A percentile compares a stretch with the other conserved stretches of the same genome.
These are phyloP conservation scores for Paratilapia polleni DNA, from an alignment of 2,113 vertebrate genomes.

Conservation along the genomic window DNA sequence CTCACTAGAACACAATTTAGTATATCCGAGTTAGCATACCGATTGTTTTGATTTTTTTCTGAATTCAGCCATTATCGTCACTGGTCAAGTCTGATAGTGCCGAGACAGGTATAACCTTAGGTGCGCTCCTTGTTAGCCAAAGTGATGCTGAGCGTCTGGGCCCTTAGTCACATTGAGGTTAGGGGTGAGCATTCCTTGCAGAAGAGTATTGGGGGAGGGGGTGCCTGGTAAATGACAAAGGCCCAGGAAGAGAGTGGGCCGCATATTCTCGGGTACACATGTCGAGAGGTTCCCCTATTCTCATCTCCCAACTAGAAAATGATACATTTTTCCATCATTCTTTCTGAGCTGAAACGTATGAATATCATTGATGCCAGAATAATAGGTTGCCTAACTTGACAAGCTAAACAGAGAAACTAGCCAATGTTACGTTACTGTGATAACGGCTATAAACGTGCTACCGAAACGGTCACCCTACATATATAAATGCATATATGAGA, in stretches of 20 bases:
- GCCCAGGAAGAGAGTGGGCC: constrained; percentile 79
- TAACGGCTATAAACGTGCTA: constrained; percentile 5
- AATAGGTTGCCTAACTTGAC: constrained; percentile 23
- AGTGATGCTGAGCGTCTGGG: constrained; percentile 52
- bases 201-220: constrained; percentile 80
- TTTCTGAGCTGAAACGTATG: neutral
- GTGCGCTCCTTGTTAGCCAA: neutral
- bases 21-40: neutral
- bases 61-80: constrained; percentile 1
- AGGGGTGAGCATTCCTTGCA: constrained; percentile 72
- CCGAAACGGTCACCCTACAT: neutral
- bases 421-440: constrained; percentile 21
- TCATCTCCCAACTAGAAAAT: neutral
- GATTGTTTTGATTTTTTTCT: neutral
- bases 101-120: neutral
- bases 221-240: constrained; percentile 80
- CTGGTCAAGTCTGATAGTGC: neutral
- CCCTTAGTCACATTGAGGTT: constrained; percentile 61
- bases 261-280: constrained; percentile 72
- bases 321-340: neutral
- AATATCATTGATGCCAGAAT: neutral
- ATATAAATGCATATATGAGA: neutral
- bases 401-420: constrained; percentile 3
- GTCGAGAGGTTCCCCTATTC: constrained; percentile 33
- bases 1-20: too few relatives aligned